Evolutionary conservation across 2,797 vertebrate species (phyloP).

Genomic region (Margarornis squamiger): DNA sequence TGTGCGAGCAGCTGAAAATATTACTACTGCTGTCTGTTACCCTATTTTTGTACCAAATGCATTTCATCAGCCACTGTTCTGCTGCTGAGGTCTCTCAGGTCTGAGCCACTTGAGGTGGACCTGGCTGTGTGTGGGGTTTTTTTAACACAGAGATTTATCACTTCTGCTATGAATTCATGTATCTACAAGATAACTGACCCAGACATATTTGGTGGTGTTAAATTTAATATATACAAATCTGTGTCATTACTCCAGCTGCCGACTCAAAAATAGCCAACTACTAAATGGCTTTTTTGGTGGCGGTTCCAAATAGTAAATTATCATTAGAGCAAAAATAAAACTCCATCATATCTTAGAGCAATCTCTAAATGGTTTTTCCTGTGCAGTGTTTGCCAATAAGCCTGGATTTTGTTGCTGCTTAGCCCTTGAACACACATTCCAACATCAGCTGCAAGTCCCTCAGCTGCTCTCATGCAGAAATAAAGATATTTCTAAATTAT

Average conservation of each 20-base stretch:
- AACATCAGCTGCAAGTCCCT: neutral
- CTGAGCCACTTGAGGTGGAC: neutral
- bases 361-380: neutral
- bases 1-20: constrained; percentile 41
- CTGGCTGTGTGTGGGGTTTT: neutral
- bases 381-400: neutral
- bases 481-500: neutral
- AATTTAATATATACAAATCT: neutral
- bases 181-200: neutral
- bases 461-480: neutral
- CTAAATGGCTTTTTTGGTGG: neutral
- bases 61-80: neutral
- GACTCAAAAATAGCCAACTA: neutral
- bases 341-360: neutral
- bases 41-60: neutral
- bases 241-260: neutral
- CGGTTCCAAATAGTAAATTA: neutral
- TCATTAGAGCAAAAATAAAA: neutral
- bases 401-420: neutral
- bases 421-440: neutral
- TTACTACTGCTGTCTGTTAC: neutral
- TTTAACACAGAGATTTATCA: neutral
- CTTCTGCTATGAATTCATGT: neutral
- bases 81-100: neutral
- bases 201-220: neutral